Evolutionary conservation across 2,113 vertebrate species (phyloP).

Genomic region (Chaetura pelagica): DNA sequence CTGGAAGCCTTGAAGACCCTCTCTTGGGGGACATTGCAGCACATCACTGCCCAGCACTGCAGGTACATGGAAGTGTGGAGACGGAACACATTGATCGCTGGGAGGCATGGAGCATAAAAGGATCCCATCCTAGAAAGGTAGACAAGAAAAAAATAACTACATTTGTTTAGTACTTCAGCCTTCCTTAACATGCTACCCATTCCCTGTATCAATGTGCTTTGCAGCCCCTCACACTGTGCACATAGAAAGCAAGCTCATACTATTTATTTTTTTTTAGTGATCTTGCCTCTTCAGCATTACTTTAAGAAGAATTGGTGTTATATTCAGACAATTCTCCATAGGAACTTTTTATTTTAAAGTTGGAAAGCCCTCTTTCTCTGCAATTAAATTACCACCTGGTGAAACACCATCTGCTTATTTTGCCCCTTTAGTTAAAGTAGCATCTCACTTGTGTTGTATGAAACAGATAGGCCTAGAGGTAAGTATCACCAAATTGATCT

Average conservation of each 20-base stretch:
- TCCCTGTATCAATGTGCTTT: neutral
- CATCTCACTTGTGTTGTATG: neutral
- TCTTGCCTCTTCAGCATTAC: neutral
- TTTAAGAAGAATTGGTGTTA: neutral
- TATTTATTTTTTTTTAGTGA: neutral
- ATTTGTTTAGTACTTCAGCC: neutral
- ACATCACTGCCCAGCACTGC: constrained; percentile 98
- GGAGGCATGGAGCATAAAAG: constrained; percentile 94
- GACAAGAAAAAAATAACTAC: fast-evolving
- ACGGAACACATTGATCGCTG: constrained; percentile 92
- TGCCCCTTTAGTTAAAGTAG: neutral
- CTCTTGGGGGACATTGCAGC: constrained; percentile 94
- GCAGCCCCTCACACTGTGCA: neutral
- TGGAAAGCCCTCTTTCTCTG: neutral
- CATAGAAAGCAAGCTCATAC: neutral
- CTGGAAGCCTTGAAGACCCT: constrained; percentile 95
- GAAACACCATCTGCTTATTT: neutral
- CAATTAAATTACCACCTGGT: neutral
- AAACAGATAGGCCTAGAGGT: neutral
- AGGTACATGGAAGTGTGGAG: constrained; percentile 98
- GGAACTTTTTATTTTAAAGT: neutral
- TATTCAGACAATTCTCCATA: neutral
- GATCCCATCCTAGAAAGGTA: constrained; percentile 90
- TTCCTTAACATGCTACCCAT: neutral
- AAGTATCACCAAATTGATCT: neutral